phyloP scores from a whole-genome alignment of 2,113 vertebrate species.

The Nothobranchius furzeri region DNA sequence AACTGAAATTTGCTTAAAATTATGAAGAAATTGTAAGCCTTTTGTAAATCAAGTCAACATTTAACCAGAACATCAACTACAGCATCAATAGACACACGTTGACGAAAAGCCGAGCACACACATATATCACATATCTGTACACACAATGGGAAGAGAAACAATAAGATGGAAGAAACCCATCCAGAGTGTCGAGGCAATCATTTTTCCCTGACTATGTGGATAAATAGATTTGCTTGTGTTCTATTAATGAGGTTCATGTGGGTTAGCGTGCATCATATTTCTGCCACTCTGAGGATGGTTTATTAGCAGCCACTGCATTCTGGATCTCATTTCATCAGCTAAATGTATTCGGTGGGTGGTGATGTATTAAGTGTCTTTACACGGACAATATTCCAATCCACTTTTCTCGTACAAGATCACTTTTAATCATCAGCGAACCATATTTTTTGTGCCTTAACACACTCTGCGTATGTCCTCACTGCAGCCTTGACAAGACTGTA shows the following conservation, averaged over 20 bases:
- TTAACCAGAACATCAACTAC: not conserved
- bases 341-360: slow-evolving; percentile 63
- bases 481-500: slow-evolving; percentile 28
- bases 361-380: slow-evolving; percentile 64
- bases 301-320: slow-evolving; percentile 66
- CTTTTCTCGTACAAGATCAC: slow-evolving; percentile 32
- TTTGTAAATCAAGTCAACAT: not conserved
- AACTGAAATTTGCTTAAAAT: no score
- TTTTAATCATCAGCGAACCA: slow-evolving; percentile 21
- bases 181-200: slow-evolving; percentile 63
- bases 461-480: slow-evolving; percentile 3
- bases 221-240: slow-evolving; percentile 76
- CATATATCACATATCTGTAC: slow-evolving; percentile 33
- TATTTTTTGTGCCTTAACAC: slow-evolving; percentile 3
- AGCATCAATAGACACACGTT: not conserved
- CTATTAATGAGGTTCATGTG: slow-evolving; percentile 75
- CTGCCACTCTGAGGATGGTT: slow-evolving; percentile 65
- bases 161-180: slow-evolving; percentile 37
- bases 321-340: slow-evolving; percentile 68
- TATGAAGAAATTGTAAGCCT: no score
- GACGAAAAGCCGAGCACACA: not conserved
- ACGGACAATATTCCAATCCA: slow-evolving; percentile 53
- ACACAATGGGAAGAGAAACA: slow-evolving; percentile 13
- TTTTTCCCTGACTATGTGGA: slow-evolving; percentile 69
- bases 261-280: slow-evolving; percentile 66